Conservation (phyloP, 2,888 invertebrate genomes). For the Pelosia muscerda region DNA sequence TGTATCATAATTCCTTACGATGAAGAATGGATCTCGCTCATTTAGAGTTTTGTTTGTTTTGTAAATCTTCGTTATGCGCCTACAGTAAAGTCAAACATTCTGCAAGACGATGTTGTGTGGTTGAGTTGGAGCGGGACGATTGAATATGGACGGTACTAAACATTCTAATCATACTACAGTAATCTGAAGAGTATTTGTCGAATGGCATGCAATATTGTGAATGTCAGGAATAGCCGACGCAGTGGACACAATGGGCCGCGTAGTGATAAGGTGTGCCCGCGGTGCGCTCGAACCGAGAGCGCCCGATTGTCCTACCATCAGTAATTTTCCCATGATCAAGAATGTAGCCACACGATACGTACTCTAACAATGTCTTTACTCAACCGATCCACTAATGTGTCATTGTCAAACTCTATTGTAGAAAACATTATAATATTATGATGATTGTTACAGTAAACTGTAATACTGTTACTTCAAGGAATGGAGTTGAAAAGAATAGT, state of each 20-base stretch:
- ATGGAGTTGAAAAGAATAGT: conserved; percentile 31
- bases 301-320: conserved; percentile 69
- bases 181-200: conserved; percentile 74
- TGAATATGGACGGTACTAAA: conserved; percentile 59
- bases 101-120: conserved; percentile 34
- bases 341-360: conserved; percentile 64
- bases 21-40: conserved; percentile 67
- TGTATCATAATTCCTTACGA: conserved; percentile 73
- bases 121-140: conserved; percentile 36
- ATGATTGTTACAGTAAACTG: background rate
- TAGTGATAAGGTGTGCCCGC: conserved; percentile 67
- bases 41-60: conserved; percentile 59
- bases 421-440: conserved; percentile 28
- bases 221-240: conserved; percentile 64
- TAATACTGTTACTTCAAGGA: conserved; percentile 16
- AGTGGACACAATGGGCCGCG: conserved; percentile 66
- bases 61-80: conserved; percentile 47
- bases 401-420: conserved; percentile 47
- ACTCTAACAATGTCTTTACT: conserved; percentile 63
- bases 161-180: conserved; percentile 71
- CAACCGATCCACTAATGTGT: conserved; percentile 57
- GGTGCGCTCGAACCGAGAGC: conserved; percentile 50
- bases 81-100: conserved; percentile 45
- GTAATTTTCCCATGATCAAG: conserved; percentile 78
- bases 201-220: conserved; percentile 74